A percentile compares a stretch with the other conserved stretches of the same genome.
Conservation (phyloP, 2,113 vertebrate genomes). For the Callaeas wilsoni region DNA sequence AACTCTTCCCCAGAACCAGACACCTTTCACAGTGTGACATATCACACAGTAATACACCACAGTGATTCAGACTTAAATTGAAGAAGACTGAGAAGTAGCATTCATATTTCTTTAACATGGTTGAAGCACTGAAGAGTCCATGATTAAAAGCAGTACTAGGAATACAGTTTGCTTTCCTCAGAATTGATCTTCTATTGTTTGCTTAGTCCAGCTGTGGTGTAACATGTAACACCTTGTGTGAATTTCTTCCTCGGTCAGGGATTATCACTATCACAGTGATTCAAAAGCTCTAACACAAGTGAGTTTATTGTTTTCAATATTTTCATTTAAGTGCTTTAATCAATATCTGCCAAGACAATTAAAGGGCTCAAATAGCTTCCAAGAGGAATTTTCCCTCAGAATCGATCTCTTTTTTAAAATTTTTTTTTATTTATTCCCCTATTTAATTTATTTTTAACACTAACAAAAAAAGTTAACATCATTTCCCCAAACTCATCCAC, state of each 20-base stretch:
- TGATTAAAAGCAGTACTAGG: not conserved
- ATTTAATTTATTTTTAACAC: conserved; percentile 28
- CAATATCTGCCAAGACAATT: conserved; percentile 64
- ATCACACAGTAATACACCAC: not conserved
- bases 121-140: not conserved
- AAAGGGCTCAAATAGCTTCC: conserved; percentile 55
- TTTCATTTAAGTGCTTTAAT: conserved; percentile 61
- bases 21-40: not conserved
- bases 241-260: conserved; percentile 8
- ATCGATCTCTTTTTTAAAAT: not conserved
- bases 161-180: not conserved
- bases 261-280: conserved; percentile 27
- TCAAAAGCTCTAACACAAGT: conserved; percentile 26
- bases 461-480: conserved; percentile 41
- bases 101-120: not conserved
- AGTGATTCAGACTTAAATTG: not conserved
- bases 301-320: conserved; percentile 65
- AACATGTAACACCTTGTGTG: not conserved
- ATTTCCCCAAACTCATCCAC: conserved; percentile 67
- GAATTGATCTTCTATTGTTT: not conserved
- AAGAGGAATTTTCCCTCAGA: not conserved
- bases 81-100: not conserved
- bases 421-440: not conserved
- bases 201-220: not conserved
- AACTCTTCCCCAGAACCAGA: not conserved